Conservation (phyloP, 2,888 invertebrate species). For the Dryomyza anilis region DNA sequence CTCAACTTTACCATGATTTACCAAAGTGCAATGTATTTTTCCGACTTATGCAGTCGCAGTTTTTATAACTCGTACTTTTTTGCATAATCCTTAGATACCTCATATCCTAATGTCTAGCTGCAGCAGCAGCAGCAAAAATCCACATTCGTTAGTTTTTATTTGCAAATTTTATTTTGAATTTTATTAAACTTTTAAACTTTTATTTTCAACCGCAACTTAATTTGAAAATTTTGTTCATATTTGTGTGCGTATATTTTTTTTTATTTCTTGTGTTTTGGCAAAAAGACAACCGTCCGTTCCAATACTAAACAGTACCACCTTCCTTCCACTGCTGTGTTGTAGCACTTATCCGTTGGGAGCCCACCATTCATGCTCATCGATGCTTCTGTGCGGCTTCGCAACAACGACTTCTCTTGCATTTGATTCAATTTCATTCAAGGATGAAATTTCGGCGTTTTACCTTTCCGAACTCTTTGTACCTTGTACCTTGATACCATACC, state of each 20-base stretch:
- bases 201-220: conserved; percentile 5
- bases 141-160: too few species aligned
- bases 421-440: conserved; percentile 31
- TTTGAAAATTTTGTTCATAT: neutral
- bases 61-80: too few species aligned
- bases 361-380: neutral
- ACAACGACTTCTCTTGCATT: conserved; percentile 33
- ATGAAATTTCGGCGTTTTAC: conserved; percentile 24
- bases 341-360: neutral
- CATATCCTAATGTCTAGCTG: too few species aligned
- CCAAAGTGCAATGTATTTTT: too few species aligned
- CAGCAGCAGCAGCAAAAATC: too few species aligned
- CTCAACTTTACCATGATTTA: neutral
- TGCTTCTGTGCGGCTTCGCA: neutral
- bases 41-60: too few species aligned
- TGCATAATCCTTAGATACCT: neutral
- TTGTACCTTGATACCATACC: too few species aligned
- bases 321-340: neutral
- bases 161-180: neutral
- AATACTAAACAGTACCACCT: neutral
- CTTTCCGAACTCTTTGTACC: neutral
- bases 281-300: neutral
- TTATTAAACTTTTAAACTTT: conserved; percentile 1
- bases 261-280: neutral
- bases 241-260: neutral